phyloP scores from a whole-genome alignment of 2,113 vertebrate genomes.

The Gasterosteus aculeatus region DNA sequence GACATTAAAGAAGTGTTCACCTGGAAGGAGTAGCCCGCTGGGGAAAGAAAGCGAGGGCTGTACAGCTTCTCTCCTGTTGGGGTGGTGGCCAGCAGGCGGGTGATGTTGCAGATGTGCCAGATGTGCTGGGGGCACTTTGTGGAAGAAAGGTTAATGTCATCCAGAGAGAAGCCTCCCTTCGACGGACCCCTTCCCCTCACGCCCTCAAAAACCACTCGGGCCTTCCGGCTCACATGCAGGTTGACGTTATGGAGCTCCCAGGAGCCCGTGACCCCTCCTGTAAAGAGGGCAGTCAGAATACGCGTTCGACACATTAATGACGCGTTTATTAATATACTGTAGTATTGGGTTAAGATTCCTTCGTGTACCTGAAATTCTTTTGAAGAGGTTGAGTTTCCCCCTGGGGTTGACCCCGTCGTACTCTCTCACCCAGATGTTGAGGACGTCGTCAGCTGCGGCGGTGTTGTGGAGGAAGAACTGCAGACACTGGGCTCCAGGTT shows the following conservation, averaged over 20 bases:
- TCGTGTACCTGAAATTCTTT: conserved; percentile 82
- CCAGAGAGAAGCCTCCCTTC: conserved; percentile 86
- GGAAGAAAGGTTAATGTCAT: conserved; percentile 92
- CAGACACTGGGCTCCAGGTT: conserved; percentile 86
- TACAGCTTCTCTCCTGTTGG: conserved; percentile 55
- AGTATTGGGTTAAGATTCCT: background rate
- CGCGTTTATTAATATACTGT: background rate
- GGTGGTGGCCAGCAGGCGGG: conserved; percentile 71
- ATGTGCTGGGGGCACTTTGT: conserved; percentile 85
- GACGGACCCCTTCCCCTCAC: conserved; percentile 75
- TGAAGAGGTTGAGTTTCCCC: conserved; percentile 73
- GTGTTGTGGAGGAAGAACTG: conserved; percentile 88
- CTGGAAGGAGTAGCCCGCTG: conserved; percentile 88
- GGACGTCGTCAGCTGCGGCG: conserved; percentile 73
- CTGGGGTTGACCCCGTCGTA: conserved; percentile 66
- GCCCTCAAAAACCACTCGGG: conserved; percentile 85
- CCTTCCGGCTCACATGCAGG: conserved; percentile 79
- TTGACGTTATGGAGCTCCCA: conserved; percentile 88
- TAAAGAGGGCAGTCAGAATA: background rate
- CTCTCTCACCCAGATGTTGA: conserved; percentile 83
- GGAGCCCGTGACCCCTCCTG: conserved; percentile 68
- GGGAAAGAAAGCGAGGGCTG: conserved; percentile 86
- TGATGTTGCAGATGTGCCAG: conserved; percentile 88
- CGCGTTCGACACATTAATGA: background rate
- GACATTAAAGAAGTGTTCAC: conserved; percentile 38